phyloP scores from a whole-genome alignment of 2,888 invertebrate genomes.

The Protonemura montana region DNA sequence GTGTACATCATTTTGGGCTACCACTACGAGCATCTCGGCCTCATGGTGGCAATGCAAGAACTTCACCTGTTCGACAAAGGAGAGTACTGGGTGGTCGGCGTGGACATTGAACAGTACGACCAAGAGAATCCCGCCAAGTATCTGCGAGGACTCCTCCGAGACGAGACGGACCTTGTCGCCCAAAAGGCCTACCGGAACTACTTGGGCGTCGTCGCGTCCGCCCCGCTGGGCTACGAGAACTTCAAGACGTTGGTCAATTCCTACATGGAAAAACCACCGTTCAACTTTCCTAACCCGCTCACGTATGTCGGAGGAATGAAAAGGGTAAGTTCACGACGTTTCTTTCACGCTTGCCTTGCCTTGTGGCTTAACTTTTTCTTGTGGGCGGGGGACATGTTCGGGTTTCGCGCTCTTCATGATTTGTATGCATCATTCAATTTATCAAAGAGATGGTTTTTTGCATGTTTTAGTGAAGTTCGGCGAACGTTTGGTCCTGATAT shows the following conservation, averaged over 20 bases:
- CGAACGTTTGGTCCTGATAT: background rate
- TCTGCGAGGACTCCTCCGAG: conserved; percentile 76
- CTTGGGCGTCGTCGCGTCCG: conserved; percentile 80
- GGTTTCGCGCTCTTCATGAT: background rate
- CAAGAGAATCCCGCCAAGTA: conserved; percentile 79
- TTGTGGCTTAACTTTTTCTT: conserved; percentile 52
- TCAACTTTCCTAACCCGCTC: conserved; percentile 85
- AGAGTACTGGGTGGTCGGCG: conserved; percentile 94
- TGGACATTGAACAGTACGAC: conserved; percentile 89
- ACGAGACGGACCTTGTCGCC: conserved; percentile 67
- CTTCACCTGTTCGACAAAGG: conserved; percentile 81
- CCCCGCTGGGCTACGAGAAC: conserved; percentile 72
- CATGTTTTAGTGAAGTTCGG: background rate
- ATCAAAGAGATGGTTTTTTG: background rate
- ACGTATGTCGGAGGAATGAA: conserved; percentile 75
- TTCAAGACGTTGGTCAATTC: conserved; percentile 81
- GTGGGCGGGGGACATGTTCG: background rate
- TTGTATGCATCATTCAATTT: conserved; percentile 7
- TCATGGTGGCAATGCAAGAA: conserved; percentile 87
- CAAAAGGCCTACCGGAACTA: conserved; percentile 81
- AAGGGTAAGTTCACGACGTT: conserved; percentile 64
- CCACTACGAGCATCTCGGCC: conserved; percentile 88
- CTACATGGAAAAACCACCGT: conserved; percentile 85
- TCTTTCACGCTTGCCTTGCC: conserved; percentile 49
- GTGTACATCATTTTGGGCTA: conserved; percentile 92